Evolutionary conservation across 2,888 invertebrate species (phyloP), one percentile per base, ranked within the genome.

Genomic region (Limnephilus rhombicus): DNA sequence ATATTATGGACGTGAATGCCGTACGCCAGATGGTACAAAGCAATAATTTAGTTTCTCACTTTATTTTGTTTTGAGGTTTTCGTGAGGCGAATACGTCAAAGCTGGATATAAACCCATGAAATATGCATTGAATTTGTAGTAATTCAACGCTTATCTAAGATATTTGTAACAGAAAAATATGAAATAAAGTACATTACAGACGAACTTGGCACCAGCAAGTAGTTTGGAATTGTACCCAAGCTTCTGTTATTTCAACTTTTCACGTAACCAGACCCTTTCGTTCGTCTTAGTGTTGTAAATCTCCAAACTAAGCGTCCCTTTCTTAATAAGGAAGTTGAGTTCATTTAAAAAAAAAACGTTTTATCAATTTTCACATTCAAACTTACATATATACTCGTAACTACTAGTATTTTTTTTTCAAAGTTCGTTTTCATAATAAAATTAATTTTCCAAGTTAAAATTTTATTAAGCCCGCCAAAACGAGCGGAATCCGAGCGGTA

Each of bases 21-120:
- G 68, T 24, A 9, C 24, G 24, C 68, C 68, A 68, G 68, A 68
- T 68, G 68, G 68, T 68, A 68, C 68, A 68, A 68, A 68, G 24
- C 68, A 68, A 68, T 68, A 68, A n/a, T 68, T 68, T 68, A 68
- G 68, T 68, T 68, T 68, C 68, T 68, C n/a, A 68, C 68, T 68
- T n/a, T 68, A 68, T 68, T 68, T 68, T 68, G 24, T 68, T 68
- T 68, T 68, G 68, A 24, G 68, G 68, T 68, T 68, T 68, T n/a
- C 68, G 68, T n/a, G 68, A 68, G 68, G 68, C 68, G 68, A 68
- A 68, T 68, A 68, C n/a, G 68, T 68, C 68, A 68, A 68, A 68
- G 68, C 68, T 2, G 68, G 68, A 68, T 24, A 68, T 68, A 68
- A 68, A 68, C 68, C 68, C 9, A 68, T 68, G 68, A 68, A 68